These are phyloP conservation scores for Schrankia costaestrigalis DNA, from an alignment of 2,888 invertebrate species.

Conservation along the genomic window DNA sequence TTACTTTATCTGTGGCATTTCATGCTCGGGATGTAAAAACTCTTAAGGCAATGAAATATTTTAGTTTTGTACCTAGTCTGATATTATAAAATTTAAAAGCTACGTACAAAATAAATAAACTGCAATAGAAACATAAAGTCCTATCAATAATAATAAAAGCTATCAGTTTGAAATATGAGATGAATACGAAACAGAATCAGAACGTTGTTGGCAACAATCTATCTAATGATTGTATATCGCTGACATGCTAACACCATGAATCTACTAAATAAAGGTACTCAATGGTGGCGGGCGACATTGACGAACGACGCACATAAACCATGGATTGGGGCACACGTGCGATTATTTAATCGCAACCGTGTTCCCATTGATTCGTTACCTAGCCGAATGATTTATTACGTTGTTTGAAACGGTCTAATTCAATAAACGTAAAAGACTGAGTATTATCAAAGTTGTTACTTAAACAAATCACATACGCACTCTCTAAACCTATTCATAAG, in stretches of 20 bases:
- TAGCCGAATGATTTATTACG: conserved; percentile 5
- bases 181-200: neutral
- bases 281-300: conserved; percentile 9
- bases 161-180: no score
- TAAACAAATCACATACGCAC: no score
- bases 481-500: no score
- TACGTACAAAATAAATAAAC: no score
- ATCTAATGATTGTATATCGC: neutral
- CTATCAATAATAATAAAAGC: no score
- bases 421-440: conserved; percentile 1
- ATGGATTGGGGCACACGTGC: conserved; percentile 11
- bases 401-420: conserved; percentile 3
- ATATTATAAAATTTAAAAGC: no score
- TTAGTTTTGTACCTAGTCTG: no score
- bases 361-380: conserved; percentile 19
- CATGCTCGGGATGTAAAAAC: no score
- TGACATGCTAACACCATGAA: conserved; percentile 7
- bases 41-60: no score
- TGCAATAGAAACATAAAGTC: no score
- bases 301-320: conserved; percentile 15
- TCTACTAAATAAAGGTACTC: conserved; percentile 17
- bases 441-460: no score
- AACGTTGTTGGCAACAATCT: neutral
- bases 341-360: conserved; percentile 13
- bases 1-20: no score